Evolutionary conservation across 1,140 invertebrate species (phyloP).

Genomic region (Eubasilissa regina): DNA sequence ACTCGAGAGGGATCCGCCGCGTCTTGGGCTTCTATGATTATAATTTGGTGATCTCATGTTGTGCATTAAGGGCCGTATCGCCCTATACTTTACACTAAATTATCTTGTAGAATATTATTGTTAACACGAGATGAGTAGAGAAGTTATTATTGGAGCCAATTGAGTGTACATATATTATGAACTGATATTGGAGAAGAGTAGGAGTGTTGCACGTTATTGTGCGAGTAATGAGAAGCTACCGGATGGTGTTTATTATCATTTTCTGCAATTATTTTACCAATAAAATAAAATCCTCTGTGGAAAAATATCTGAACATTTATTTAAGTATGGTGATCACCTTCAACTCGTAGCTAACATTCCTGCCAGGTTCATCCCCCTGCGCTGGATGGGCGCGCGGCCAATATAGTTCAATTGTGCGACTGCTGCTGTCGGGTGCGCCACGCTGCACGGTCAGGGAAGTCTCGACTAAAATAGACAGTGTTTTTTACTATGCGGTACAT

Average conservation of each 20-base stretch:
- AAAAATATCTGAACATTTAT: constrained; percentile 42
- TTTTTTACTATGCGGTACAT: too few relatives aligned
- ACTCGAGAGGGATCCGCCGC: not conserved
- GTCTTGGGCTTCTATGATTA: not conserved
- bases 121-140: constrained; percentile 19
- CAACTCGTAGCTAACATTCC: constrained; percentile 5
- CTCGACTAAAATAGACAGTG: too few relatives aligned
- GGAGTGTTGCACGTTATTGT: not conserved
- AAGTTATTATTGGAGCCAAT: not conserved
- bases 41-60: constrained; percentile 34
- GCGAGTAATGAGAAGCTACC: constrained; percentile 1
- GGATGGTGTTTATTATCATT: constrained; percentile 32
- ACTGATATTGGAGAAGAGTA: constrained; percentile 16
- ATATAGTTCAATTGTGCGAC: too few relatives aligned
- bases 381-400: too few relatives aligned
- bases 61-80: constrained; percentile 28
- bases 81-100: constrained; percentile 32
- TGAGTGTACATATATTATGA: constrained; percentile 35
- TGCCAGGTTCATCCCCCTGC: too few relatives aligned
- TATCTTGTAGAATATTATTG: constrained; percentile 43
- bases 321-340: constrained; percentile 20
- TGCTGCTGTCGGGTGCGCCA: too few relatives aligned
- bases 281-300: constrained; percentile 43
- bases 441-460: too few relatives aligned
- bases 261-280: constrained; percentile 46